These are phyloP conservation scores for Actinia tenebrosa DNA, from an alignment of 64 coral and sea anemone species.

Conservation along the genomic window DNA sequence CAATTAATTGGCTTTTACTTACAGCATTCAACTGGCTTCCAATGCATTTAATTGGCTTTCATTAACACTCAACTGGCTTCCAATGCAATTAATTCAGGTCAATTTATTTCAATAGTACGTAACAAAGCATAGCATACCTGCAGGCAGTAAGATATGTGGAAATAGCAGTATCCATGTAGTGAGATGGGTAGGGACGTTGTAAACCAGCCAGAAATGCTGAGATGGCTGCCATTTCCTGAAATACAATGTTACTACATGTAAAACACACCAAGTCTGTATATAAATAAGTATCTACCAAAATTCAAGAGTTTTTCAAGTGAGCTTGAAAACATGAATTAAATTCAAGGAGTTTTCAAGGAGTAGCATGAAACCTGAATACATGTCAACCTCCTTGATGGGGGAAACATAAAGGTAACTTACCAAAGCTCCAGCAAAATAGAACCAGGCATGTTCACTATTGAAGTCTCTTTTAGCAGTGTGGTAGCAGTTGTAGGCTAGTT, in stretches of 20 bases:
- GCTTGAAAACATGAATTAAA: too few species aligned
- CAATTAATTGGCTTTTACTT: too few species aligned
- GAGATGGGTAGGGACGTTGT: slow-evolving; percentile 76
- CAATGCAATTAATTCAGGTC: too few species aligned
- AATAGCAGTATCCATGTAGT: slow-evolving; percentile 98
- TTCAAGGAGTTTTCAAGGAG: too few species aligned
- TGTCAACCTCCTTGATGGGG: not conserved
- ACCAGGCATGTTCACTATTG: slow-evolving; percentile 95
- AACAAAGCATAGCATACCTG: slow-evolving; percentile 48
- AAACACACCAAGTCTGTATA: not conserved
- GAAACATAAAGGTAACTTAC: slow-evolving; percentile 39
- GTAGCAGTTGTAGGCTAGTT: slow-evolving; percentile 91
- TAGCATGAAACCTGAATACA: too few species aligned
- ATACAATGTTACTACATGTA: not conserved
- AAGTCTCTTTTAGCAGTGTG: slow-evolving; percentile 96
- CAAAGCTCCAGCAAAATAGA: slow-evolving; percentile 99
- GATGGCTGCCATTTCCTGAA: slow-evolving; percentile 96
- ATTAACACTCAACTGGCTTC: too few species aligned
- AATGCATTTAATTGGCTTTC: too few species aligned
- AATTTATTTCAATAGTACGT: too few species aligned
- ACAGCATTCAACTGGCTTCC: too few species aligned
- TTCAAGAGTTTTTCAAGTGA: too few species aligned
- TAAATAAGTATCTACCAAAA: too few species aligned
- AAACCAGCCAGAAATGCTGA: slow-evolving; percentile 83
- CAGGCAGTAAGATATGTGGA: slow-evolving; percentile 95